Conservation (phyloP, 2,888 invertebrate genomes). For the Nomada ruficornis region DNA sequence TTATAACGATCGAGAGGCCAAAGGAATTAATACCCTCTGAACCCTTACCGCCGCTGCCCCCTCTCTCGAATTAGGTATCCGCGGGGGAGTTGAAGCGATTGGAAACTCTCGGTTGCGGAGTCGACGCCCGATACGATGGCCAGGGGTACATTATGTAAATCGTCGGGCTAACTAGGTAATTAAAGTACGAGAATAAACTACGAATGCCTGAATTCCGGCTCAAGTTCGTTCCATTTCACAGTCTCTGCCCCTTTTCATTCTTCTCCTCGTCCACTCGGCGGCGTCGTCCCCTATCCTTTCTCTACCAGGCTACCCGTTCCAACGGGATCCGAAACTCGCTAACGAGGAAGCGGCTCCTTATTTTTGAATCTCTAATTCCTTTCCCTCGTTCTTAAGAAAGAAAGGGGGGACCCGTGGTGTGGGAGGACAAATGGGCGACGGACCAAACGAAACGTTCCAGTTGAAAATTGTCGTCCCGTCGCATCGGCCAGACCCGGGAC, state of each 20-base stretch:
- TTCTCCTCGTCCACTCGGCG: not conserved
- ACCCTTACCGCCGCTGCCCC: slow-evolving; percentile 39
- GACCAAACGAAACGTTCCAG: slow-evolving; percentile 49
- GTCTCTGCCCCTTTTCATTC: slow-evolving; percentile 36
- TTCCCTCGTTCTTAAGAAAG: slow-evolving; percentile 28
- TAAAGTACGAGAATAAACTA: slow-evolving; percentile 75
- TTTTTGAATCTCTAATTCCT: slow-evolving; percentile 72
- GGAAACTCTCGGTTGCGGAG: slow-evolving; percentile 66
- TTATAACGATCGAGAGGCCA: slow-evolving; percentile 71
- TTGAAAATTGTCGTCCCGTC: slow-evolving; percentile 45
- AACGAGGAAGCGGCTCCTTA: slow-evolving; percentile 67
- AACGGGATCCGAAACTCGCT: slow-evolving; percentile 55
- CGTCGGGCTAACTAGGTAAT: slow-evolving; percentile 73
- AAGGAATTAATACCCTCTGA: slow-evolving; percentile 72
- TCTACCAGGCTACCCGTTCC: not conserved
- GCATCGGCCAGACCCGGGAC: slow-evolving; percentile 6
- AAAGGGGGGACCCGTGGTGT: not conserved
- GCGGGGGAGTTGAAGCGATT: slow-evolving; percentile 63
- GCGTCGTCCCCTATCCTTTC: slow-evolving; percentile 2
- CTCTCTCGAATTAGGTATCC: slow-evolving; percentile 64
- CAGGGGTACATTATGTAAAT: slow-evolving; percentile 73
- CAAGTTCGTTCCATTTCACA: slow-evolving; percentile 68
- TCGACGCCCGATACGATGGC: slow-evolving; percentile 53
- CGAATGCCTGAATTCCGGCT: slow-evolving; percentile 67
- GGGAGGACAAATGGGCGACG: slow-evolving; percentile 43